phyloP scores from a whole-genome alignment of 2,888 invertebrate genomes.

The Steinernema hermaphroditum region DNA sequence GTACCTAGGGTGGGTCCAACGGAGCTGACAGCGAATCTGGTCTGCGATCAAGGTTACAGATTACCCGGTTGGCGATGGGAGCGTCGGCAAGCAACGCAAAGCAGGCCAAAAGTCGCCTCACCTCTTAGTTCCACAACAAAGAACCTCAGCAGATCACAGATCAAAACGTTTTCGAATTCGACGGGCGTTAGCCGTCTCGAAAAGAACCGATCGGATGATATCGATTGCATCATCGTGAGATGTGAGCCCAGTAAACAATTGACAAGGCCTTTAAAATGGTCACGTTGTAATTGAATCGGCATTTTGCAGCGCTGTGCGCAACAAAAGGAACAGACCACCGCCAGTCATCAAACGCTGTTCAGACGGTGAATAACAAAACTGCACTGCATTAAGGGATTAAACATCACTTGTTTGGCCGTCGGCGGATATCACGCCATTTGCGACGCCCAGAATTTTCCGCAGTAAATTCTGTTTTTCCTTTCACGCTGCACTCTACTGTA shows the following conservation, averaged over 20 bases:
- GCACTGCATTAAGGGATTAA: conserved; percentile 12
- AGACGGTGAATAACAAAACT: conserved; percentile 4
- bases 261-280: neutral
- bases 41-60: conserved; percentile 31
- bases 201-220: conserved; percentile 7
- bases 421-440: conserved; percentile 5
- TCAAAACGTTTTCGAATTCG: neutral
- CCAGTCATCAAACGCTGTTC: conserved; percentile 10
- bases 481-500: too few species aligned
- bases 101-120: conserved; percentile 21
- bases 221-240: conserved; percentile 30
- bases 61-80: conserved; percentile 7
- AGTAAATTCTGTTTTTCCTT: neutral
- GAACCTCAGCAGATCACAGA: conserved; percentile 25
- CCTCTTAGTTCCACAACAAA: neutral
- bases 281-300: conserved; percentile 25
- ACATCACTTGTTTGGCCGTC: neutral
- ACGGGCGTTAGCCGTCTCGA: neutral
- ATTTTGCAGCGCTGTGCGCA: conserved; percentile 1
- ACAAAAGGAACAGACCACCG: conserved; percentile 3
- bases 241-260: conserved; percentile 15
- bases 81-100: neutral
- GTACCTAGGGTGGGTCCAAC: conserved; percentile 26
- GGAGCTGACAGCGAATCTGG: conserved; percentile 8
- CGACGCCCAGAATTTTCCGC: neutral